Evolutionary conservation across 2,113 vertebrate genomes (phyloP).

Genomic region (Malaclemys terrapin): DNA sequence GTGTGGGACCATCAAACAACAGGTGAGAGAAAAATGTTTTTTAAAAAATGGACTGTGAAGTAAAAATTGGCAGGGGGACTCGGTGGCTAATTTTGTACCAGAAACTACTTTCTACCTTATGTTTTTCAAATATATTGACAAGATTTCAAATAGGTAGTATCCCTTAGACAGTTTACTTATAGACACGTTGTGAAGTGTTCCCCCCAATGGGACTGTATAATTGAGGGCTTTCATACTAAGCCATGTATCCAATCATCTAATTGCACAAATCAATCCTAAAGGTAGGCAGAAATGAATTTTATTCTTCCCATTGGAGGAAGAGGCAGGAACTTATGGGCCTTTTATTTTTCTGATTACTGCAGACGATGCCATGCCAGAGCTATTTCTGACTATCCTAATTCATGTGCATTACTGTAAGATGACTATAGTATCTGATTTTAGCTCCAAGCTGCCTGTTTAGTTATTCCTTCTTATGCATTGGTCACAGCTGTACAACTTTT

Average conservation of each 20-base stretch:
- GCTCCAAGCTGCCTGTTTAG: not conserved
- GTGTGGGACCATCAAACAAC: not conserved
- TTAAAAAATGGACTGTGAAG: not conserved
- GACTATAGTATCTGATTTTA: not conserved
- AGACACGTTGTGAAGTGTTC: not conserved
- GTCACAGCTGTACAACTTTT: rapidly evolving
- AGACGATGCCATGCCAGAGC: not conserved
- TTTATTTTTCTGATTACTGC: not conserved
- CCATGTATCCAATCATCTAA: not conserved
- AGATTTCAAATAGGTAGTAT: not conserved
- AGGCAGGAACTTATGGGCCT: not conserved
- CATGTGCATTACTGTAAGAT: not conserved
- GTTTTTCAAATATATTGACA: not conserved
- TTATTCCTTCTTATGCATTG: not conserved
- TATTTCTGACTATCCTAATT: not conserved
- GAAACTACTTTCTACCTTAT: not conserved
- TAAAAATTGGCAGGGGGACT: not conserved
- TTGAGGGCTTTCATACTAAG: conserved; percentile 29
- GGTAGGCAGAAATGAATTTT: not conserved
- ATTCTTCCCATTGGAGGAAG: not conserved
- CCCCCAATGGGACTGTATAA: conserved; percentile 45
- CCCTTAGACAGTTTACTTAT: conserved; percentile 12
- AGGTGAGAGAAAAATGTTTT: not conserved
- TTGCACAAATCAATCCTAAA: conserved; percentile 7
- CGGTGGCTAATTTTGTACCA: not conserved